Evolutionary conservation across 2,797 vertebrate species (phyloP), one percentile per base, ranked within the genome.

Genomic region (Mastacembelus armatus): DNA sequence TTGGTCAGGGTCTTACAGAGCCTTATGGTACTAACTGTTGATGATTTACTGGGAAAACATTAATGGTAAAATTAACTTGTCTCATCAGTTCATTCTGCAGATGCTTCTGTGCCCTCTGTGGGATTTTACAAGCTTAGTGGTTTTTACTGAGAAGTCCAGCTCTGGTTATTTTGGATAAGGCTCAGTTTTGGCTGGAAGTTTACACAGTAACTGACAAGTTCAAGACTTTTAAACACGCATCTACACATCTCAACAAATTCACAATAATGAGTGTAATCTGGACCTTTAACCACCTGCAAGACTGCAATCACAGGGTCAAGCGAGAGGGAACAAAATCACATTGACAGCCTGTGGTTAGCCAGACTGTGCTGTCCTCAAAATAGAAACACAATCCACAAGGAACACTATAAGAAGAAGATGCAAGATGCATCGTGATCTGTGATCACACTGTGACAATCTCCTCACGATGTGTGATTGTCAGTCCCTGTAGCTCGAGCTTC

Each of bases 321-420:
- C 54, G 66, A 66, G 32, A 39, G 30, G 29, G 60, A 66, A 52
- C 33, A 33, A 48, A 81, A 71, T 81, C 68, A 55, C 44, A 48
- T 29, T 72, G 69, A 78, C 58, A 84, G 67, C 78, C 64, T 77
- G 58, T 75, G 61, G 67, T 78, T 78, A 80, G 50, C 22, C 47
- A 58, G 21, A 56, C 58, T 48, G 57, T 62, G 57, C 44, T 60
- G 64, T 55, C 54, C 81, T 77, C 21, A 65, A 71, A 87, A 85
- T 84, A 88, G 81, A 82, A 79, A 71, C 59, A 50, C 3, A 4
- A 44, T 44, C 61, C 33, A 58, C 74, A 72, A 43, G 56, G 54
- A 62, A 26, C 45, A 57, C 36, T 39, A 52, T 26, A 27, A 67
- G 29, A 72, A 60, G 14, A 64, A 45, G 43, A 18, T 60, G 44